phyloP scores from a whole-genome alignment of 2,888 invertebrate species.

The Quadriops clusia region DNA sequence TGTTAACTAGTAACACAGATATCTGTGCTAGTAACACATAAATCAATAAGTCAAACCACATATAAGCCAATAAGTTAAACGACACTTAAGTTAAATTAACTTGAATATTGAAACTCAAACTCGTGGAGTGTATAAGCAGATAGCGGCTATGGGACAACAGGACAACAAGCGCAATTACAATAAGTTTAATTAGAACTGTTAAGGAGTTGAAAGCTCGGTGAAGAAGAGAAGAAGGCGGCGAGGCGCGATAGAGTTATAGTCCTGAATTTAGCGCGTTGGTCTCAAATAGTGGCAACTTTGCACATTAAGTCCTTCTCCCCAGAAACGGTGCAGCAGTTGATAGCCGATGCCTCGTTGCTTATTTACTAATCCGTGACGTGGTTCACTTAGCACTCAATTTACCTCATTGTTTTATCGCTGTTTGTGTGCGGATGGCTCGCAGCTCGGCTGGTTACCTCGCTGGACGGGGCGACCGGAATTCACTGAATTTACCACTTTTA shows the following conservation, averaged over 20 bases:
- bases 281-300: slow-evolving; percentile 18
- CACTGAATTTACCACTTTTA: too few species aligned
- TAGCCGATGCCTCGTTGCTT: slow-evolving; percentile 21
- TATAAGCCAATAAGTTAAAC: too few species aligned
- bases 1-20: too few species aligned
- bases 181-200: slow-evolving; percentile 11
- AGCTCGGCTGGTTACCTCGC: slow-evolving; percentile 7
- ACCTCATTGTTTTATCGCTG: slow-evolving; percentile 18
- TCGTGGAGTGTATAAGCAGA: too few species aligned
- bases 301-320: slow-evolving; percentile 16
- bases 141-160: too few species aligned
- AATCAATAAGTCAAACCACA: too few species aligned
- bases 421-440: slow-evolving; percentile 7
- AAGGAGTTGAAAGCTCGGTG: slow-evolving; percentile 11
- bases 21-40: too few species aligned
- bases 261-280: slow-evolving; percentile 15
- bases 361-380: slow-evolving; percentile 24
- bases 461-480: too few species aligned
- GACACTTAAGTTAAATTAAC: too few species aligned
- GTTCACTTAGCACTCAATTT: slow-evolving; percentile 24
- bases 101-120: too few species aligned
- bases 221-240: slow-evolving; percentile 9
- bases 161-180: slow-evolving; percentile 10
- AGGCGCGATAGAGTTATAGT: slow-evolving; percentile 15
- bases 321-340: slow-evolving; percentile 6